Base-by-base conservation (phyloP, 64 coral and sea anemone species). In the Catalaphyllia jardinei region DNA sequence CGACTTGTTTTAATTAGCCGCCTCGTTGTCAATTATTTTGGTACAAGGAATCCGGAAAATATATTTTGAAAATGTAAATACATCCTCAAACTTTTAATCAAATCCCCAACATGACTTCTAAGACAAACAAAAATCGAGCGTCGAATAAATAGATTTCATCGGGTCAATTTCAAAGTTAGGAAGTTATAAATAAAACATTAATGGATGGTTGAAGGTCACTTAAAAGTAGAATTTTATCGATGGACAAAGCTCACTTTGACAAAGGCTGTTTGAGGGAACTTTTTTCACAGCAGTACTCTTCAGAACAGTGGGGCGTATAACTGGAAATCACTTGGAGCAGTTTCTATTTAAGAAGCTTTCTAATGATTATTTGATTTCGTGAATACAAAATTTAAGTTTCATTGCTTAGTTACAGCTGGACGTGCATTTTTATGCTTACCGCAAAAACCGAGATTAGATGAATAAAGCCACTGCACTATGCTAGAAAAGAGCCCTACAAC, bases 371-470 rank as follows among this genome's bases (percentile, higher is more conserved):
- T 22, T 57, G 20, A 79, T 28, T 79, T 50, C 49, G 49, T 79
- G 46, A 29, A 27, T 27, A 29, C 12, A n/a, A 54, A 29, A 55
- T 28, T 79, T 1, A 73, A 31, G 38, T 50, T 77, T 77, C 22
- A 50, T 77, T 7, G 49, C 74, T 6, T 8, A 14, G 10, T 4
- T 77, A 24, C 74, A 50, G 18, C 14, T 76, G 74, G 31, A 30
- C 20, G 74, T 14, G 74, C 19, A 3, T 42, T 77, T 77, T 1
- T 77, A 18, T 50, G 74, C 38, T 1, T 13, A 57, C 54, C 74
- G 22, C 74, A 77, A 77, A 49, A 77, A 77, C 74, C 74, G 74
- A 77, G 74, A 77, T 77, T 51, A 24, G 65, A 1, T 69, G 4
- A 27, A 69, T 69, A 69, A 69, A 69, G 25, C 63, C 65, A 29